Evolutionary conservation across 2,797 vertebrate genomes (phyloP).

Genomic region (Oreochromis grahami): DNA sequence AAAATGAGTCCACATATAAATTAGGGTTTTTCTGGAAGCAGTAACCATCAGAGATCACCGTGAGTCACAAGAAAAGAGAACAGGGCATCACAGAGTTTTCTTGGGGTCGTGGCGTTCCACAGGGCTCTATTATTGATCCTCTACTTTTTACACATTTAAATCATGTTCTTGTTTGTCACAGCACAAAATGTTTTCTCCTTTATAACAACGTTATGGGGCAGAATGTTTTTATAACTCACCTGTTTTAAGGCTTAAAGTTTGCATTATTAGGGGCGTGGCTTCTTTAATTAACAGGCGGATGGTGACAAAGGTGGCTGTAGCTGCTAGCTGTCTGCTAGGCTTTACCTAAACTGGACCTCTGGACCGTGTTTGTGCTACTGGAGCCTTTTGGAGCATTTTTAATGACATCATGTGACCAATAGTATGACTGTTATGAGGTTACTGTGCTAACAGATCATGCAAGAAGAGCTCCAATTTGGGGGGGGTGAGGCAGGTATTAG

Average conservation of each 20-base stretch:
- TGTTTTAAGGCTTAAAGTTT: neutral
- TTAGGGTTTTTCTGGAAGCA: neutral
- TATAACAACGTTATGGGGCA: neutral
- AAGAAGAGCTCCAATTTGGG: neutral
- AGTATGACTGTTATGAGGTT: neutral
- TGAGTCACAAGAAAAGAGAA: neutral
- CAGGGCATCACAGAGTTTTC: neutral
- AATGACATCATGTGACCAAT: neutral
- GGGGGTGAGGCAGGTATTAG: neutral
- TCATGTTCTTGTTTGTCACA: neutral
- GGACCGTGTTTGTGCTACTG: neutral
- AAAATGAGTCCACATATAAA: neutral
- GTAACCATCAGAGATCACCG: neutral
- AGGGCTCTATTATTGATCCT: neutral
- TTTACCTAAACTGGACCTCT: neutral
- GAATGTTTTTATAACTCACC: neutral
- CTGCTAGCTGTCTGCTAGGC: neutral
- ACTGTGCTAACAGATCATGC: neutral
- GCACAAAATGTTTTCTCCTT: neutral
- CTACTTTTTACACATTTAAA: neutral
- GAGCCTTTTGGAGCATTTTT: neutral
- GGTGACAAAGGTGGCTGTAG: neutral
- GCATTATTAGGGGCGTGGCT: neutral
- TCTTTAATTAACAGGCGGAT: neutral
- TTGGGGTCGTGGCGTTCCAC: neutral